Base-by-base conservation (phyloP, 2,888 invertebrate genomes). In the Lypha dubia region DNA sequence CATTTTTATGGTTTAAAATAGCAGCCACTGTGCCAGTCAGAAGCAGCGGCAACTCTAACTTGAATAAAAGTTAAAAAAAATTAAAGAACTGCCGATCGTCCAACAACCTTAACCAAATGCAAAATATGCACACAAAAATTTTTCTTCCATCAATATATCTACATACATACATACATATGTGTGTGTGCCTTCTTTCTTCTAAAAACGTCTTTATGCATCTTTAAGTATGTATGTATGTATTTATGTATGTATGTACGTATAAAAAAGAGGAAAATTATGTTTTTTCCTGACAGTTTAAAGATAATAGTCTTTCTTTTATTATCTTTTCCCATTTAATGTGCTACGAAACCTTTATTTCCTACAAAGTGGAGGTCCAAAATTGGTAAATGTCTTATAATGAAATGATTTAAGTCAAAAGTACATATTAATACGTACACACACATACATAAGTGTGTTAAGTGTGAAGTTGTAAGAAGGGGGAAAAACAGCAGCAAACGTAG, bases 221-320 rank as follows among this genome's bases (percentile, higher is more conserved):
- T 28, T 28, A 4, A 28, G 15, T 28, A 53, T 8, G n/a, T 15
- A n/a, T 38, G 11, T 1, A 8, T 38, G 35, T 38, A 38, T 38
- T 3, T 32, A 32, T 32, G 32, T 7, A 32, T 32, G 32, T 6
- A 7, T 32, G 32, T 32, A 32, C 7, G 32, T 7, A 32, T n/a
- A 9, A 49, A 71, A 75, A 83, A 83, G 65, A 60, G 67, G 76
- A 81, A 84, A 81, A 81, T 73, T 60, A 62, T 75, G 80, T 77
- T 81, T 81, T 81, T 71, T 28, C 22, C 77, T 75, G 46, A 56
- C 60, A 46, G 28, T 44, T 60, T 20, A 62, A 53, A 41, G 24
- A 76, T 53, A 67, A 35, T 62, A 65, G 32, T 28, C 41, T 65
- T 56, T 44, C 28, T 53, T 65, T 53, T 32, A 28, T 44, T 38